Base-by-base conservation (phyloP, 2,113 vertebrate species). In the Chloropsis cyanopogon region DNA sequence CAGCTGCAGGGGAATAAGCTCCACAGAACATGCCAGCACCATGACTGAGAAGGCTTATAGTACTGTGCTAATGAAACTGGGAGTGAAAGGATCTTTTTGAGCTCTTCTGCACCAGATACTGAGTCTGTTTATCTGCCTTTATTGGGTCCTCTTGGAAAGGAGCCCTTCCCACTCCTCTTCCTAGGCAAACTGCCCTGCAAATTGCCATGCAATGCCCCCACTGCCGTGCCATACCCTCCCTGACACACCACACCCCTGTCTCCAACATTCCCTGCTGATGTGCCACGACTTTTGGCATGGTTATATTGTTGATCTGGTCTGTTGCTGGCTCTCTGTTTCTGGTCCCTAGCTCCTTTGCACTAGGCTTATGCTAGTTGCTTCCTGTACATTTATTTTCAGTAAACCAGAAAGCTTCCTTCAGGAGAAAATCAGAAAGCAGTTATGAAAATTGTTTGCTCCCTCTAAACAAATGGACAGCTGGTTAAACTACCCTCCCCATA, bases 211-310 rank as follows among this genome's bases (percentile, higher is more conserved):
- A 31, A 50, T 2, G 16, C 9, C 21, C 23, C 6, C 20, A 4
- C 23, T 46, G 9, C 23, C 0, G 0, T 24, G 10, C 25, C 20
- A 9, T 37, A 4, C 24, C 14, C 11, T 37, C 16, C 33, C 21
- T 44, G 46, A 25, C 22, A 12, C 28, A 26, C 9, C 28, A 39
- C 8, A 17, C 11, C 10, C 10, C 7, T 11, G 14, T 7, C 6
- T 9, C 21, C 1, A 0, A 8, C 8, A 20, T 17, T 14, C 9
- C 20, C 31, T 7, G 7, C 16, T 61, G 29, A 10, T 15, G 11
- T 76, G 39, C 12, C 5, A 6, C 25, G 60, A 13, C 14, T 72
- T 90, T 69, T 50, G 11, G 1, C 2, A 1, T 37, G 25, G 80
- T 90, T 61, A 21, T 57, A 16, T 6, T 79, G 44, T 56, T 24